Evolutionary conservation across 2,888 invertebrate species (phyloP).

Genomic region (Agrotis puta): DNA sequence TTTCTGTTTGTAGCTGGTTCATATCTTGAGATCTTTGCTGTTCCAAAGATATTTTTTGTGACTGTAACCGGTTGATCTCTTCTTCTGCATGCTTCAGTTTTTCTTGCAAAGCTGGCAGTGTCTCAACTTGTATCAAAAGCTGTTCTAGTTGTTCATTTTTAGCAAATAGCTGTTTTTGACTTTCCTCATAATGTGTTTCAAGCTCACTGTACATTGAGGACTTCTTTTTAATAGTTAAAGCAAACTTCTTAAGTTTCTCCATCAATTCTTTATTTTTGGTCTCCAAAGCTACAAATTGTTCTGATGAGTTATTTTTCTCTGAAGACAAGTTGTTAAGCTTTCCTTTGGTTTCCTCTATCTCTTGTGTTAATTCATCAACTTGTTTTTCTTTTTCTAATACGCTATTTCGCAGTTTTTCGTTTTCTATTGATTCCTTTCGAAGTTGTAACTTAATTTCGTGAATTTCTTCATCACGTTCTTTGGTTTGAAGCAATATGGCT

Average conservation of each 20-base stretch:
- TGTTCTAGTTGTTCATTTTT: conserved; percentile 81
- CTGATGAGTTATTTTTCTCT: conserved; percentile 84
- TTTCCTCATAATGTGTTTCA: conserved; percentile 88
- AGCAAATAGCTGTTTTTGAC: conserved; percentile 78
- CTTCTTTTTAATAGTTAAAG: conserved; percentile 94
- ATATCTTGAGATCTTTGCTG: conserved; percentile 78
- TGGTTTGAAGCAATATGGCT: conserved; percentile 84
- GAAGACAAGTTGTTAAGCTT: conserved; percentile 81
- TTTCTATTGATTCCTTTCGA: conserved; percentile 91
- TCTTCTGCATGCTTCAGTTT: conserved; percentile 84
- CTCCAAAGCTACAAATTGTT: conserved; percentile 85
- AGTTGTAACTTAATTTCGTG: conserved; percentile 89
- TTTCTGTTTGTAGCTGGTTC: conserved; percentile 72
- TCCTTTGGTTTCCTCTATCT: conserved; percentile 83
- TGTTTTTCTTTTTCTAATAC: conserved; percentile 89
- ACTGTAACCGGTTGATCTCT: conserved; percentile 80
- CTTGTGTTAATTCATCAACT: conserved; percentile 85
- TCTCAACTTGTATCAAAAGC: conserved; percentile 79
- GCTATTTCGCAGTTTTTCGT: conserved; percentile 92
- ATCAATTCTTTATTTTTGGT: conserved; percentile 93
- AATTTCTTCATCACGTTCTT: conserved; percentile 91
- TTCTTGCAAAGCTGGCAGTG: conserved; percentile 81
- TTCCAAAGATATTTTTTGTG: conserved; percentile 76
- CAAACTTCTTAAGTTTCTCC: conserved; percentile 95
- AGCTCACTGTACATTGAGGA: conserved; percentile 92